Evolutionary conservation across 2,888 invertebrate species (phyloP), one percentile per base, ranked within the genome.

Genomic region (Ernsta delagoae): DNA sequence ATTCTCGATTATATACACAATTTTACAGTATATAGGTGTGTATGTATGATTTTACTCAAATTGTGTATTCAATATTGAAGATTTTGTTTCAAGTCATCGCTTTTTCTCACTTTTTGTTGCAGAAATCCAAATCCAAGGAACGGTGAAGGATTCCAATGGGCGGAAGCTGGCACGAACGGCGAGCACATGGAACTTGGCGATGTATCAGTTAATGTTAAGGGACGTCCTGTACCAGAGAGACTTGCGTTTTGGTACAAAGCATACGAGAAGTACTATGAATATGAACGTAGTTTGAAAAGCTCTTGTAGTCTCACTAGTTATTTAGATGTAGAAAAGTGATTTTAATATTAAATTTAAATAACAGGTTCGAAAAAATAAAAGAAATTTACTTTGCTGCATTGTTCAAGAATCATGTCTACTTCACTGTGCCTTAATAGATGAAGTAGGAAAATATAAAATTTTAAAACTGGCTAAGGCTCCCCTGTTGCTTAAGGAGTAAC

Each of bases 171-270:
- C 31, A 62, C 31, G n/a, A 31, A 43, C n/a, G 34, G 50, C 12
- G 8, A 34, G 5, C 62, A 62, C 31, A 16, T 62, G 48, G 62
- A 45, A 39, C 36, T 62, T 16, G 50, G 43, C 7, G 50, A 50
- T 31, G 11, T 6, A 6, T n/a, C 50, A 34, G 31, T n/a, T 9
- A 43, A 45, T 12, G 36, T 50, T 36, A 34, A 36, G 12, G 45
- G 43, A 24, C 34, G 11, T 24, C 61, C 61, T 8, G 11, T 61
- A 48, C 50, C 50, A 50, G 48, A n/a, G 7, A 62, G 61, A 50
- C 43, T 43, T 36, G n/a, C 48, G 0, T 62, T 62, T 50, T 62
- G 61, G 61, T 34, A 43, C 9, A 36, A 34, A 45, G 61, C 11
- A 36, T 62, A 62, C 9, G 61, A 48, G 5, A 36, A 39, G 12